Conservation (phyloP, 2,797 vertebrate genomes). For the Lates japonicus region DNA sequence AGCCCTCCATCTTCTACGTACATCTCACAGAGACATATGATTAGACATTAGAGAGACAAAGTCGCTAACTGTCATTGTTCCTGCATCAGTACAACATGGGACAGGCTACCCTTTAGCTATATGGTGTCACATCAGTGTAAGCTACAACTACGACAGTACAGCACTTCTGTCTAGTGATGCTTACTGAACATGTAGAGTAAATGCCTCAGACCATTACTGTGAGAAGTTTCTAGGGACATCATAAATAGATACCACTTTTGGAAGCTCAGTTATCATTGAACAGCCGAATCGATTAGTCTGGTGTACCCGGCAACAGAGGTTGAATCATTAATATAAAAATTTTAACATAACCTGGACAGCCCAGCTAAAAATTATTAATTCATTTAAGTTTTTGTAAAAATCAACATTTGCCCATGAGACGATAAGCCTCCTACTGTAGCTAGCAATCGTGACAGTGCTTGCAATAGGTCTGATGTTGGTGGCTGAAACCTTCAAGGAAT, state of each 20-base stretch:
- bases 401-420: neutral
- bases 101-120: slow-evolving; percentile 29
- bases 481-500: neutral
- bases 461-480: neutral
- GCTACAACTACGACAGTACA: slow-evolving; percentile 8
- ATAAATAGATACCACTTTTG: slow-evolving; percentile 8
- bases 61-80: slow-evolving; percentile 11
- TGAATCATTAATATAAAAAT: slow-evolving; percentile 23
- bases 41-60: slow-evolving; percentile 26
- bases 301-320: neutral
- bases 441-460: neutral
- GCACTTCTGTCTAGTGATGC: slow-evolving; percentile 19
- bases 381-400: neutral
- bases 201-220: neutral
- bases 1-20: slow-evolving; percentile 6
- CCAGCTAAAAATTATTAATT: neutral
- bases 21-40: slow-evolving; percentile 9
- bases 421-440: neutral
- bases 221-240: slow-evolving; percentile 17
- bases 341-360: neutral
- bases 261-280: slow-evolving; percentile 1
- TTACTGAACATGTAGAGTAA: slow-evolving; percentile 4
- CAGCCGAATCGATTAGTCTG: slow-evolving; percentile 18
- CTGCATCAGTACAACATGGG: slow-evolving; percentile 15
- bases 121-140: slow-evolving; percentile 39